phyloP scores from a whole-genome alignment of 2,888 invertebrate species.

The Hipparchia semele region DNA sequence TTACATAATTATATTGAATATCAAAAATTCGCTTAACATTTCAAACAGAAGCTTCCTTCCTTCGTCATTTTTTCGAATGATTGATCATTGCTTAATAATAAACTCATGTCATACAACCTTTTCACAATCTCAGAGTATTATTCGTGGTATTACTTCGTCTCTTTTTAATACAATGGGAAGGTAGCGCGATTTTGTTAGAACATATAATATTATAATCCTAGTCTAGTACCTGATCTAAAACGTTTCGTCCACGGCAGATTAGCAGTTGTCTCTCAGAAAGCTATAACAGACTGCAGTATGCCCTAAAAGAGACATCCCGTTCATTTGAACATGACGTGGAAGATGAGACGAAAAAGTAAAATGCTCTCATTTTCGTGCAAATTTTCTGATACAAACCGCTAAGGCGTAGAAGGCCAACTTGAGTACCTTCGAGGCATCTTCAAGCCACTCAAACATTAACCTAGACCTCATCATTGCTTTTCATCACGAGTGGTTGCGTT shows the following conservation, averaged over 20 bases:
- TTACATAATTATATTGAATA: no score
- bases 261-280: neutral
- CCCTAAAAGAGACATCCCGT: neutral
- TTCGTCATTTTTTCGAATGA: no score
- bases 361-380: no score
- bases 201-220: neutral
- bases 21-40: no score
- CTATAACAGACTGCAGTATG: neutral
- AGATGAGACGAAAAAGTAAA: neutral
- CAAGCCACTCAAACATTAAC: no score
- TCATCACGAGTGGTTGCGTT: no score
- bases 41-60: no score
- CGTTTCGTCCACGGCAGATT: slow-evolving; percentile 13
- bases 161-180: neutral
- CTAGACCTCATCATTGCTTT: no score
- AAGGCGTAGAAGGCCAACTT: no score
- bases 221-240: slow-evolving; percentile 8
- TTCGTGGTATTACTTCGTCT: no score
- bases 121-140: neutral
- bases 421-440: no score
- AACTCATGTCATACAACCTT: neutral
- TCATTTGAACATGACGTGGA: neutral
- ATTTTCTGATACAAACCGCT: no score
- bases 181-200: slow-evolving; percentile 3
- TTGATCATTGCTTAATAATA: neutral